A percentile compares a stretch with the other conserved stretches of the same genome.
These are phyloP conservation scores for Rotaria socialis DNA, from an alignment of 2,888 invertebrate genomes.

Conservation along the genomic window DNA sequence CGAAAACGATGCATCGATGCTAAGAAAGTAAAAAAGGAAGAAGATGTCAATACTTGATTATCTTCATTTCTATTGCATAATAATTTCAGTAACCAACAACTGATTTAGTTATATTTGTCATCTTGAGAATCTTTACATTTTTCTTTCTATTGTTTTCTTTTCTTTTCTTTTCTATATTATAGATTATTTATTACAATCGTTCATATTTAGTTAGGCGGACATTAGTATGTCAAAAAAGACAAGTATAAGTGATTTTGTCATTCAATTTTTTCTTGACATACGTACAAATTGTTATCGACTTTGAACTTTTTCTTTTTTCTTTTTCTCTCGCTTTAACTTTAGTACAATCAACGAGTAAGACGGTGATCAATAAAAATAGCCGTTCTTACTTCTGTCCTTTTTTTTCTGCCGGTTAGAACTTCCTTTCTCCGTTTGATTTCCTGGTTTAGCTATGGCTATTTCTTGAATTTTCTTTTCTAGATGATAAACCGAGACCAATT, in stretches of 20 bases:
- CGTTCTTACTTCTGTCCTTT: neutral
- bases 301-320: neutral
- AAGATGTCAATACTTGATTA: neutral
- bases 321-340: neutral
- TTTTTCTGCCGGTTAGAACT: neutral
- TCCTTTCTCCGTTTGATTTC: neutral
- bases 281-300: constrained; percentile 2
- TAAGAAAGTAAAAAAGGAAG: neutral
- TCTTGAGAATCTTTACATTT: neutral
- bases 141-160: neutral
- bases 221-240: neutral
- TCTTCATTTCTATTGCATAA: neutral
- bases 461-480: neutral
- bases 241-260: constrained; percentile 16
- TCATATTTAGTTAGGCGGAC: neutral
- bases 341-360: neutral
- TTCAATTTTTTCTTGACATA: neutral
- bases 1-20: neutral
- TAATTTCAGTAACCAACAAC: neutral
- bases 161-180: neutral
- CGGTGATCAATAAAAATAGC: neutral
- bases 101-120: neutral
- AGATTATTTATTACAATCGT: neutral
- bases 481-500: neutral
- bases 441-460: neutral